A percentile compares a stretch with the other conserved stretches of the same genome.
phyloP scores from a whole-genome alignment of 2,113 vertebrate genomes.

The Ptilorrhoa leucosticta region DNA sequence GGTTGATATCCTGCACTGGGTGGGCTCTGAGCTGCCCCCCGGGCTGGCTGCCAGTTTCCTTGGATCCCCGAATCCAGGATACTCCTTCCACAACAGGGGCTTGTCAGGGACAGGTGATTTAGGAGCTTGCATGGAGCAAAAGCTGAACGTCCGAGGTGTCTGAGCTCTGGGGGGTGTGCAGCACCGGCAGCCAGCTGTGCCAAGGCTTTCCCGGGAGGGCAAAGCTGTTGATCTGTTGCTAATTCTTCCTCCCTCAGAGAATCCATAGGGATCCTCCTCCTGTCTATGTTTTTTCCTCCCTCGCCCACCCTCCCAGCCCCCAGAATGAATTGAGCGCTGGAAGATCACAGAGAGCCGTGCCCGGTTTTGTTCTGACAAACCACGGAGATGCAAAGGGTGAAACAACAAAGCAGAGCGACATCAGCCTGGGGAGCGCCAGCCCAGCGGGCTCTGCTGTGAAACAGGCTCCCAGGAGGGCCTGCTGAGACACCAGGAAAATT shows the following conservation, averaged over 20 bases:
- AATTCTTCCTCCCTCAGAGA: not conserved
- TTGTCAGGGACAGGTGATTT: not conserved
- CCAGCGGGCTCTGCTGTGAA: not conserved
- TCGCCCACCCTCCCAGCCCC: not conserved
- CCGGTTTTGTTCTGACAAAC: constrained; percentile 49
- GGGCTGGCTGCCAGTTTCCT: not conserved
- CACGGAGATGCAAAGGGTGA: not conserved
- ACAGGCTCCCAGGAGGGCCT: not conserved
- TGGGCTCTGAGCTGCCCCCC: not conserved
- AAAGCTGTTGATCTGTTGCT: not conserved
- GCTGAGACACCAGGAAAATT: not conserved
- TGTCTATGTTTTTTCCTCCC: not conserved
- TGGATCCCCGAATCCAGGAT: not conserved
- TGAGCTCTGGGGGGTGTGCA: not conserved
- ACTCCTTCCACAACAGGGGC: not conserved
- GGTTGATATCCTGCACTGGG: fast-evolving
- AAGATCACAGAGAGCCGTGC: not conserved
- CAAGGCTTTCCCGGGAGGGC: not conserved
- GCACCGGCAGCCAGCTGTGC: not conserved
- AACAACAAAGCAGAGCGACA: not conserved
- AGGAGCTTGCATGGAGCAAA: not conserved
- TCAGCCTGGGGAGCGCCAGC: not conserved
- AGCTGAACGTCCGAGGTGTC: fast-evolving
- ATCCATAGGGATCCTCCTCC: not conserved
- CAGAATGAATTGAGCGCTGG: not conserved